phyloP scores from a whole-genome alignment of 1,140 invertebrate species.

The Thereuonema tuberculata region DNA sequence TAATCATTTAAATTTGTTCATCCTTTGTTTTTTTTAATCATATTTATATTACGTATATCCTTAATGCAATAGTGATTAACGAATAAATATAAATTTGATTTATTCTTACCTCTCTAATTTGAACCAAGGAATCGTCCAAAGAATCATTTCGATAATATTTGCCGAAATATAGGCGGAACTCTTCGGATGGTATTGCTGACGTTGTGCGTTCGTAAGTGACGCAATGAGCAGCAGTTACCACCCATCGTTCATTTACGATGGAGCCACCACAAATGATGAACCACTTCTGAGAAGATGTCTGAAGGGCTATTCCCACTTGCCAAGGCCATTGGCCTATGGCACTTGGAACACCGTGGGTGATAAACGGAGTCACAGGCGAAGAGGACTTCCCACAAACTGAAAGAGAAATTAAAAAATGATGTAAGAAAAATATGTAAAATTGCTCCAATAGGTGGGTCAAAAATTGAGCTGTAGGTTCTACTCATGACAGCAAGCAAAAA shows the following conservation, averaged over 20 bases:
- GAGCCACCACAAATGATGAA: constrained; percentile 14
- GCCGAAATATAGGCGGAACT: constrained; percentile 11
- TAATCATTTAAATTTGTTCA: too few relatives aligned
- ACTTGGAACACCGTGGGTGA: constrained; percentile 12
- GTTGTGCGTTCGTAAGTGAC: constrained; percentile 9
- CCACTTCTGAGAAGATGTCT: background rate
- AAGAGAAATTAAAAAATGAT: too few relatives aligned
- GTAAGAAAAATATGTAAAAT: too few relatives aligned
- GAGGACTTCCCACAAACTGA: constrained; percentile 16
- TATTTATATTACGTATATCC: too few relatives aligned
- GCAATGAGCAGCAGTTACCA: constrained; percentile 20
- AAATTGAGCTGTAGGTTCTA: too few relatives aligned
- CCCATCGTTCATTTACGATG: constrained; percentile 14
- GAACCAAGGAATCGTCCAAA: constrained; percentile 15
- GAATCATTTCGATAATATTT: constrained; percentile 15
- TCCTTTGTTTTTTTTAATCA: too few relatives aligned
- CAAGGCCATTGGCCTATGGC: constrained; percentile 18
- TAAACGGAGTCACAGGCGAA: constrained; percentile 12
- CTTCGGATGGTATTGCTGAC: background rate
- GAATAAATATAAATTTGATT: too few relatives aligned
- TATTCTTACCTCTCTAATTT: constrained; percentile 13
- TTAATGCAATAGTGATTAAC: too few relatives aligned
- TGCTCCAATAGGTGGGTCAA: too few relatives aligned
- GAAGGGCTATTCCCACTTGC: constrained; percentile 14
- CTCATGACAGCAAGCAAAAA: too few relatives aligned